phyloP scores from a whole-genome alignment of 2,113 vertebrate genomes.

The Larimichthys polyactis region DNA sequence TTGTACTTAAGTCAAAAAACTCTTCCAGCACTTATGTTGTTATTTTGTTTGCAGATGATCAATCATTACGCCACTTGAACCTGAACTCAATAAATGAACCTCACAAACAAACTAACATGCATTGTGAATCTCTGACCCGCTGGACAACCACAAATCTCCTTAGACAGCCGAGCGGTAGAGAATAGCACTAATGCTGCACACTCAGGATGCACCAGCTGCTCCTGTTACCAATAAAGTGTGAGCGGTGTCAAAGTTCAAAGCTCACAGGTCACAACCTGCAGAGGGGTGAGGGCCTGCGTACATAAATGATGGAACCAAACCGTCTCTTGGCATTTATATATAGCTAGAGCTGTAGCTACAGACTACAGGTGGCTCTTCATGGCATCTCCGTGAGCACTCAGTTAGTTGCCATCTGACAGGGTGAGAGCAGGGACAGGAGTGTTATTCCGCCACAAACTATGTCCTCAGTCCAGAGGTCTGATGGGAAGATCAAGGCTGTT shows the following conservation, averaged over 20 bases:
- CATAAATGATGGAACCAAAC: slow-evolving; percentile 50
- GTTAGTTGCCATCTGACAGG: slow-evolving; percentile 15
- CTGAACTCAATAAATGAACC: slow-evolving; percentile 24
- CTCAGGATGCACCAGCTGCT: slow-evolving; percentile 72
- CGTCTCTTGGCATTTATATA: slow-evolving; percentile 59
- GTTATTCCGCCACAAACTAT: slow-evolving; percentile 32
- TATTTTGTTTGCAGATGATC: slow-evolving; percentile 8
- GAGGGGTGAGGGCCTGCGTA: slow-evolving; percentile 26
- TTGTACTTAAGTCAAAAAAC: background rate
- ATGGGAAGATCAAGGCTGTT: slow-evolving; percentile 22
- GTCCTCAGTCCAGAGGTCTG: slow-evolving; percentile 15
- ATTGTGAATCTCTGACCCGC: background rate
- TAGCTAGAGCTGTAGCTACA: slow-evolving; percentile 48
- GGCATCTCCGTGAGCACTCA: slow-evolving; percentile 27
- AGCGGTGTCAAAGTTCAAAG: slow-evolving; percentile 52
- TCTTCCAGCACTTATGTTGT: background rate
- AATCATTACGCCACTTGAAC: background rate
- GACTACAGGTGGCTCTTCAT: slow-evolving; percentile 1
- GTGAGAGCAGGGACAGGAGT: slow-evolving; percentile 4
- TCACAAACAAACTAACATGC: slow-evolving; percentile 9
- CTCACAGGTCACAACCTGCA: slow-evolving; percentile 70
- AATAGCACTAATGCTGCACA: slow-evolving; percentile 43
- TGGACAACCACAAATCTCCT: background rate
- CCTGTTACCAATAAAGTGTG: slow-evolving; percentile 66
- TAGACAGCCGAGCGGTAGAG: background rate